A percentile compares a stretch with the other conserved stretches of the same genome.
phyloP scores from a whole-genome alignment of 2,888 invertebrate genomes.

The Callinectes sapidus region DNA sequence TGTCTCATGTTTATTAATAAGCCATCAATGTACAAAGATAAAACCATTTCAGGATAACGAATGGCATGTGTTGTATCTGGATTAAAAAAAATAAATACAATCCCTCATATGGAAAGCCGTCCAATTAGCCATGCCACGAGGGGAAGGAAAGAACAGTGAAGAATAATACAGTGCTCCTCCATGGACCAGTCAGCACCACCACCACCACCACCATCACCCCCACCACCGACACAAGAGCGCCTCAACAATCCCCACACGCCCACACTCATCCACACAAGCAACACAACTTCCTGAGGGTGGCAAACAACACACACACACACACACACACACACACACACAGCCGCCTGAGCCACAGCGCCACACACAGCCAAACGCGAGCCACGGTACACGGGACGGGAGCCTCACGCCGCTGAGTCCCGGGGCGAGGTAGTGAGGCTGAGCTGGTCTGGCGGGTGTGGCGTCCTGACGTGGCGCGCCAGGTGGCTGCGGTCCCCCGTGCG shows the following conservation, averaged over 20 bases:
- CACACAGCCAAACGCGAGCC: not conserved
- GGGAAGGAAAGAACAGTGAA: not conserved
- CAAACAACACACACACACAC: not conserved
- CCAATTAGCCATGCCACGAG: not conserved
- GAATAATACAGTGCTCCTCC: not conserved
- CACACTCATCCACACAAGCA: not conserved
- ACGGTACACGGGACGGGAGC: not conserved
- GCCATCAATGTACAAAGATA: slow-evolving; percentile 31
- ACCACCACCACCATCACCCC: no score
- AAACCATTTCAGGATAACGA: not conserved
- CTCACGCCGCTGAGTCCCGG: not conserved
- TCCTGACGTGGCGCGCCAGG: slow-evolving; percentile 57
- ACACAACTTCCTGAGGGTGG: not conserved
- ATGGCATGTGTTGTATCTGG: not conserved
- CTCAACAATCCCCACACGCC: not conserved
- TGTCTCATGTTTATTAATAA: slow-evolving; percentile 18
- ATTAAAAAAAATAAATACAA: not conserved
- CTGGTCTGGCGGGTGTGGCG: slow-evolving; percentile 42
- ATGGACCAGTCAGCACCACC: not conserved
- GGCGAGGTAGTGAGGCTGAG: not conserved
- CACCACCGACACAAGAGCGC: not conserved
- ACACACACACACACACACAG: not conserved
- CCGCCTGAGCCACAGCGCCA: not conserved
- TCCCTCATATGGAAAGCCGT: not conserved
- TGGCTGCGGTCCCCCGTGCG: slow-evolving; percentile 62